Evolutionary conservation across 2,797 vertebrate species (phyloP), one percentile per base, ranked within the genome.

Genomic region (Bovichtus variegatus): DNA sequence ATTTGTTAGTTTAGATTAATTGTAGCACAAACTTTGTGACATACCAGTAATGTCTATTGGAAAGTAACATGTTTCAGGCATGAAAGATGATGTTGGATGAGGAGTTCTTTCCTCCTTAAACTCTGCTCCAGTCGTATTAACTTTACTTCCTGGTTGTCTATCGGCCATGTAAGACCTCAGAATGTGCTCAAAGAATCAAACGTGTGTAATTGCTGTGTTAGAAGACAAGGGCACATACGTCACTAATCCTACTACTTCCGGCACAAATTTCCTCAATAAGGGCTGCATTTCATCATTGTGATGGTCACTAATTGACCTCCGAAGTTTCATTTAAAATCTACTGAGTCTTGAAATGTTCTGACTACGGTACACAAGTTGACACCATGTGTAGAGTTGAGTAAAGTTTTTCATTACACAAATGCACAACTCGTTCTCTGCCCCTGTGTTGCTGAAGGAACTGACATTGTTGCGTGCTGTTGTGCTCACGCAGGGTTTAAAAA

Each of bases 361-460:
- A 69, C 51, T 58, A 5, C 0, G 1, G 18, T 41, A 9, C 36
- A 62, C 12, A 53, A 59, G 46, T 73, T n/a, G 9, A 55, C 13
- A 50, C 2, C 8, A 16, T 27, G 9, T 12, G 29, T 18, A 21
- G 11, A 49, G 65, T 27, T 27, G 6, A 66, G 31, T 38, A 12
- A 67, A 62, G 41, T 43, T 80, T 65, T 64, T 57, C 38, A 78
- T 74, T 71, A 76, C 41, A n/a, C 31, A 66, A 67, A 74, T 64
- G 58, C 57, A 54, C 44, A 46, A 36, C 53, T 74, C 3, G 23
- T 58, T 76, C 58, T 71, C 40, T 15, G 62, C 46, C 43, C 3
- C 6, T 15, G 18, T 72, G 38, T 41, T 62, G 15, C 66, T 31
- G 29, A 57, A 40, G 63, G 54, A 60, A 66, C 58, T 29, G 68